phyloP scores from a whole-genome alignment of 2,113 vertebrate genomes.

The Octodon degus region DNA sequence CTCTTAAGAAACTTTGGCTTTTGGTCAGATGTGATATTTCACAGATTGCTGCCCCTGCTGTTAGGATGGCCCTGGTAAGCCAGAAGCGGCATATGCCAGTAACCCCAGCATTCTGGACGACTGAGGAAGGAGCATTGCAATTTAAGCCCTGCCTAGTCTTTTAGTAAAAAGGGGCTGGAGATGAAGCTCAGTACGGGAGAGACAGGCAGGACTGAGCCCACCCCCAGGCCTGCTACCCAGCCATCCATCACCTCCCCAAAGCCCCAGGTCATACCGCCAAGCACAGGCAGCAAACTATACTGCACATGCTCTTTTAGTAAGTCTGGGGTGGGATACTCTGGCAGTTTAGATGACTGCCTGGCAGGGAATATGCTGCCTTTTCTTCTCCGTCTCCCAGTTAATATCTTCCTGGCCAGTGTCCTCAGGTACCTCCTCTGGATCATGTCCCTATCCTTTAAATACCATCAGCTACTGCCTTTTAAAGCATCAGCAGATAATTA shows the following conservation, averaged over 20 bases:
- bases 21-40: conserved; percentile 13
- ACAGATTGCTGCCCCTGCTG: not conserved
- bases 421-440: not conserved
- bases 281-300: not conserved
- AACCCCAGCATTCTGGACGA: not conserved
- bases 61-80: not conserved
- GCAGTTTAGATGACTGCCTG: not conserved
- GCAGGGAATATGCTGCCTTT: not conserved
- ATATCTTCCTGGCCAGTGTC: not conserved
- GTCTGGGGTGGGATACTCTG: not conserved
- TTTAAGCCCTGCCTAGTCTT: not conserved
- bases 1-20: not conserved
- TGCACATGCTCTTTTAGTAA: not conserved
- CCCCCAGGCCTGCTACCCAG: not conserved
- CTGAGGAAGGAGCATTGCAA: not conserved
- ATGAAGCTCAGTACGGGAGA: not conserved
- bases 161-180: not conserved
- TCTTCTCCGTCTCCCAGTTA: not conserved
- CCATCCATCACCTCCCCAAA: not conserved
- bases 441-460: not conserved
- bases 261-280: not conserved
- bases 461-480: not conserved
- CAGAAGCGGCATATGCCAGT: not conserved
- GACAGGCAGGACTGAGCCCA: not conserved
- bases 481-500: not conserved